Base-by-base conservation (phyloP, 1,140 invertebrate genomes). In the Euborellia annulipes region DNA sequence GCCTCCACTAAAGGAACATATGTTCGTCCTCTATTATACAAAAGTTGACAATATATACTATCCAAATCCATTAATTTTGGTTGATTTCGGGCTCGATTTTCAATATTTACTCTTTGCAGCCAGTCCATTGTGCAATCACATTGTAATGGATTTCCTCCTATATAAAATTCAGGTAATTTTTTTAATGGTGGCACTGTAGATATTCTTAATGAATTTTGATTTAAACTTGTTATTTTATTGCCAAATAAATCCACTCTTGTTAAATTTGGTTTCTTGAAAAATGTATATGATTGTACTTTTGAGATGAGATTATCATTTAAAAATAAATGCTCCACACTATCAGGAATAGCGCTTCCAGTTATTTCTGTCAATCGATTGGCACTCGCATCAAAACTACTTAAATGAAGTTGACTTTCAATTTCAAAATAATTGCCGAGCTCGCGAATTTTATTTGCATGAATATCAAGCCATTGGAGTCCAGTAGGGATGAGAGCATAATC, bases 401-500 rank as follows among this genome's bases (percentile, higher is more conserved):
- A 65, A 36, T 82, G 82, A 45, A 89, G 65, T 54, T 82, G 77
- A 37, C 75, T 78, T 67, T 90, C 85, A 54, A 88, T 81, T 60
- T 89, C 85, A 56, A 86, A 84, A 61, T 87, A 87, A 71, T 92
- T 92, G 51, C 86, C 85, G 48, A 94, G 65, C 62, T 87, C 83
- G 50, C 73, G 75, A 34, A 92, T 88, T 61, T 83, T 75, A 65
- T 92, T 91, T 20, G 79, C 74, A 55, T 89, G 83, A 55, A 93
- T 80, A 65, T 94, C 88, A 47, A 94, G 63, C 82, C 85, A 90
- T 64, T 90, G 81, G 39, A 94, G 67, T 49, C 82, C 78, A 47
- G 79, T 81, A 41, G 89, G 89, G 66, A 93, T 86, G 62, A 89
- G 76, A 38, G 85, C 84, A 59, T 92, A 93, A 56, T 92, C 87